phyloP scores from a whole-genome alignment of 2,888 invertebrate genomes.

The Salpingus planirostris region DNA sequence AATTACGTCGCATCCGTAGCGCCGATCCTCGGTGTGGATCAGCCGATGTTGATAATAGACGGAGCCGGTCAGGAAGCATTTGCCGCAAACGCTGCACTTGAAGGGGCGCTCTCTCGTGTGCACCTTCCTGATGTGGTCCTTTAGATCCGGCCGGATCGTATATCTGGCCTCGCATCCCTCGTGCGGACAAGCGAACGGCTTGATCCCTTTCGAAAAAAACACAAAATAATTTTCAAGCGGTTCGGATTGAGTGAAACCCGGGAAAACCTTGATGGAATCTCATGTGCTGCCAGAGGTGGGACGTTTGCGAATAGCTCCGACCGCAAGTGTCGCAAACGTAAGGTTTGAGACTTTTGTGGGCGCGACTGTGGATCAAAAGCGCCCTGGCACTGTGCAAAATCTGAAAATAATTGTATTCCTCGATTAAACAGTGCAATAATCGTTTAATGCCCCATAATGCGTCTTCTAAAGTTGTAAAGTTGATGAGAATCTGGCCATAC shows the following conservation, averaged over 20 bases:
- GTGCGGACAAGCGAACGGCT: slow-evolving; percentile 53
- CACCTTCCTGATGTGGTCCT: slow-evolving; percentile 55
- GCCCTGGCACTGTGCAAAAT: slow-evolving; percentile 39
- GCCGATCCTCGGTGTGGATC: slow-evolving; percentile 53
- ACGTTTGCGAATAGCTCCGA: slow-evolving; percentile 53
- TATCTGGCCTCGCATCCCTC: slow-evolving; percentile 53
- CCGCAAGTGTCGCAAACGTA: slow-evolving; percentile 54
- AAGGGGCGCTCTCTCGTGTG: slow-evolving; percentile 56
- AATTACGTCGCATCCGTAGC: slow-evolving; percentile 53
- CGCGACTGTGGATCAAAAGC: slow-evolving; percentile 38
- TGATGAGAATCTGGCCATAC: no score
- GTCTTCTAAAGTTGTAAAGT: no score
- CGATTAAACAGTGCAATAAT: no score
- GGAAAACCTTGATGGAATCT: slow-evolving; percentile 54
- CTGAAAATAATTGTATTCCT: no score
- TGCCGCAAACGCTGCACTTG: slow-evolving; percentile 52
- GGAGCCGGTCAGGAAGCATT: slow-evolving; percentile 54
- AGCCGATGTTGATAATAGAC: slow-evolving; percentile 56
- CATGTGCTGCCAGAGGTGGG: slow-evolving; percentile 57
- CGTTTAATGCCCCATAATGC: no score
- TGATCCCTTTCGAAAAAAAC: no score
- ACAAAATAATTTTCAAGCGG: no score
- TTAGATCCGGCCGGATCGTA: slow-evolving; percentile 54
- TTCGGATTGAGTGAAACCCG: no score
- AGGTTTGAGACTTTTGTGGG: slow-evolving; percentile 42